Percentiles rank a stretch among this genome's conserved stretches.
phyloP scores from a whole-genome alignment of 2,888 invertebrate genomes.

The Apotomis betuletana region DNA sequence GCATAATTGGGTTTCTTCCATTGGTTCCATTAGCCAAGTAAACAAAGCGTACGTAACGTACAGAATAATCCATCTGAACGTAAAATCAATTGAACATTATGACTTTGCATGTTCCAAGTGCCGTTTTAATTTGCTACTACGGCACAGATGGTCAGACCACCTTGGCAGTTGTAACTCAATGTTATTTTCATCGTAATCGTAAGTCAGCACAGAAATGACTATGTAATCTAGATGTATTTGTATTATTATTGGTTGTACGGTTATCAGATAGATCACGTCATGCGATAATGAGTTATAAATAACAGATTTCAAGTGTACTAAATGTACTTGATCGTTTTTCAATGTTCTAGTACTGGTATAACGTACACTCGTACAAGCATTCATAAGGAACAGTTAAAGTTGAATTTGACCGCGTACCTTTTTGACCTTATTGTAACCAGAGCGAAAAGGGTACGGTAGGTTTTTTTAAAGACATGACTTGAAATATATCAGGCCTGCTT shows the following conservation, averaged over 20 bases:
- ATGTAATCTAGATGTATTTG: background rate
- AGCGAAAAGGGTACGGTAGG: too few species aligned
- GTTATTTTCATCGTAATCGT: background rate
- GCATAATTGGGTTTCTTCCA: background rate
- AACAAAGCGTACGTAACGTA: background rate
- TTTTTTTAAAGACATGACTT: too few species aligned
- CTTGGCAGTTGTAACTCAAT: background rate
- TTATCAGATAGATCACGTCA: background rate
- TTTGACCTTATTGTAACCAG: too few species aligned
- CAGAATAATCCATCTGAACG: background rate
- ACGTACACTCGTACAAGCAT: too few species aligned
- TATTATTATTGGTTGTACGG: background rate
- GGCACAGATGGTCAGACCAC: slow-evolving; percentile 11
- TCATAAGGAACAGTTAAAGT: too few species aligned
- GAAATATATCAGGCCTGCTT: too few species aligned
- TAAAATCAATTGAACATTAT: slow-evolving; percentile 20
- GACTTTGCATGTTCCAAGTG: background rate
- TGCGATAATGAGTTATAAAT: slow-evolving; percentile 1
- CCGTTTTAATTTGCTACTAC: background rate
- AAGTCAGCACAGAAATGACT: background rate
- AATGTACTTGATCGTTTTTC: background rate
- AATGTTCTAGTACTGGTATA: too few species aligned
- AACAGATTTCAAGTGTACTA: background rate
- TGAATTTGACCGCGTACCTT: too few species aligned
- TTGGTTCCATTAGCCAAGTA: background rate